Evolutionary conservation across 2,797 vertebrate genomes (phyloP).

Genomic region (Avahi laniger): DNA sequence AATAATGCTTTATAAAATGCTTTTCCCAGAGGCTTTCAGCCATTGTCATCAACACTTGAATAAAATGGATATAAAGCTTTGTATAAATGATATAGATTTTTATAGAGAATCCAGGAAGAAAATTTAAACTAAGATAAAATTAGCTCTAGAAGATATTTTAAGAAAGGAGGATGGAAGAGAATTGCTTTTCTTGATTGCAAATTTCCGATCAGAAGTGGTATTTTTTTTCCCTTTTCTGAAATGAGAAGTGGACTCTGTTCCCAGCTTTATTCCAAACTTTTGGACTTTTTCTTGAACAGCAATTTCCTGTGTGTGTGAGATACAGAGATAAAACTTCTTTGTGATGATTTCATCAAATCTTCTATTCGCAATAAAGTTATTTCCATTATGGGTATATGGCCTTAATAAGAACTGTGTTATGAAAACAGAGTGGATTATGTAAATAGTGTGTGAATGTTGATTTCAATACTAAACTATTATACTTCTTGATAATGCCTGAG

Average conservation of each 20-base stretch:
- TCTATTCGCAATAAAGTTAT: conserved; percentile 42
- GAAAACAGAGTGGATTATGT: conserved; percentile 27
- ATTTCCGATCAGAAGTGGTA: not conserved
- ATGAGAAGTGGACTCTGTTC: not conserved
- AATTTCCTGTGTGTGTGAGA: conserved; percentile 27
- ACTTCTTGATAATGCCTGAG: conserved; percentile 52
- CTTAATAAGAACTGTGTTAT: conserved; percentile 51
- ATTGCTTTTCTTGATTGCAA: not conserved
- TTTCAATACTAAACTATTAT: conserved; percentile 69
- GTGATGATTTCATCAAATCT: conserved; percentile 34
- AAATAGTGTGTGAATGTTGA: conserved; percentile 63
- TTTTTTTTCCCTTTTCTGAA: not conserved
- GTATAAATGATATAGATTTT: not conserved
- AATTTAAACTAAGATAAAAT: not conserved
- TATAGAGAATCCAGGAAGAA: not conserved
- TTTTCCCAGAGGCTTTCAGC: not conserved
- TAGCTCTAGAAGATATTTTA: not conserved
- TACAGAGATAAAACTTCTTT: conserved; percentile 8
- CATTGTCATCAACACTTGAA: not conserved
- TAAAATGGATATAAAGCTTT: not conserved
- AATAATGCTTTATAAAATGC: not conserved
- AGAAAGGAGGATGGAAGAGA: not conserved
- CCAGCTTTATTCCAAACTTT: not conserved
- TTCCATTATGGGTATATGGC: not conserved
- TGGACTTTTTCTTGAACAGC: conserved; percentile 13